Percentiles rank a stretch among this genome's conserved stretches.
phyloP scores from a whole-genome alignment of 1,140 invertebrate species.

The Bombus soroeensis region DNA sequence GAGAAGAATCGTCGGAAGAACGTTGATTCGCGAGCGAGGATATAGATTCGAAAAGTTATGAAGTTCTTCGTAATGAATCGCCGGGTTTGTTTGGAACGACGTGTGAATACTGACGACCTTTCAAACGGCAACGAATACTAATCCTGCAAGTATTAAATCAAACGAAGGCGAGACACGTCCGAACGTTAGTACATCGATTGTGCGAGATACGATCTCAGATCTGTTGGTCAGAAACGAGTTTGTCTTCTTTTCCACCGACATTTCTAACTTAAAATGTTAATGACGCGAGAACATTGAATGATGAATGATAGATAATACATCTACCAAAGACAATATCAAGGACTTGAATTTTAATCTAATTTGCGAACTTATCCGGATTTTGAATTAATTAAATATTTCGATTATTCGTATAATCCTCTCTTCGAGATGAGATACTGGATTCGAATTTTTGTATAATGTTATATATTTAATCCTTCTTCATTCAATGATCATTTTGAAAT shows the following conservation, averaged over 20 bases:
- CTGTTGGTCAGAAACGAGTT: not conserved
- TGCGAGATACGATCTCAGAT: conserved; percentile 21
- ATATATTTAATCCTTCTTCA: too few species aligned
- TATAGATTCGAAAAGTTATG: not conserved
- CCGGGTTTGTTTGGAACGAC: not conserved
- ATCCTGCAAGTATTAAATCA: conserved; percentile 1
- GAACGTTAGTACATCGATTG: not conserved
- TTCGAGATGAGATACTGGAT: not conserved
- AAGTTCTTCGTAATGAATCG: not conserved
- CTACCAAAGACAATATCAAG: not conserved
- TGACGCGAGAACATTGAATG: not conserved
- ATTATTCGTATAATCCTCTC: not conserved
- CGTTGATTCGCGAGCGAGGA: not conserved
- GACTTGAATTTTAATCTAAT: not conserved
- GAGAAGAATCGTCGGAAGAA: not conserved
- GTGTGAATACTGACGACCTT: conserved; percentile 25
- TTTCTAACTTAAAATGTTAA: conserved; percentile 8
- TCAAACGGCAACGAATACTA: conserved; percentile 31
- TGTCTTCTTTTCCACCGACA: not conserved
- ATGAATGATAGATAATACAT: not conserved
- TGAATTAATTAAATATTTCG: not conserved
- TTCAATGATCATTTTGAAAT: too few species aligned
- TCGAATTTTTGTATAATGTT: too few species aligned
- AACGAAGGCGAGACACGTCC: not conserved
- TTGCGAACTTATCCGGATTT: not conserved